Conservation (phyloP, 2,113 vertebrate species). For the Lanius collurio region DNA sequence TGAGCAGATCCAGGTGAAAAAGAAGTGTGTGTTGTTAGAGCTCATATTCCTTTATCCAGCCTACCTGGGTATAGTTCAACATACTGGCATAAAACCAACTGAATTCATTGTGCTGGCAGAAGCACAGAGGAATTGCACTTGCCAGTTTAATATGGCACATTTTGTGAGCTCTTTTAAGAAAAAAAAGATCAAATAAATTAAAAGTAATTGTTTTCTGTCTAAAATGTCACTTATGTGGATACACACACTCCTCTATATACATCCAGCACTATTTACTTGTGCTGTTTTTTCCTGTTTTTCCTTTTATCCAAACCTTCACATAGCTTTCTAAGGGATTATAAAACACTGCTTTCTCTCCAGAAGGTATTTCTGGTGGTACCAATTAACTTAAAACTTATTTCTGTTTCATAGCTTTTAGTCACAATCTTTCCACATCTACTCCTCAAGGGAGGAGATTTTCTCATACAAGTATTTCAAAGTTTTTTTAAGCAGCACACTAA, state of each 20-base stretch:
- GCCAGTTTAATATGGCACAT: background rate
- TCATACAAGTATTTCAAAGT: background rate
- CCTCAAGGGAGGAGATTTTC: background rate
- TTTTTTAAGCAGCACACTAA: conserved; percentile 26
- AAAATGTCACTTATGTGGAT: background rate
- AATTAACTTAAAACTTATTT: background rate
- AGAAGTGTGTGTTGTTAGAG: background rate
- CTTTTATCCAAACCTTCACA: background rate
- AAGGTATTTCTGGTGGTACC: background rate
- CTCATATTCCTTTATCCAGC: background rate
- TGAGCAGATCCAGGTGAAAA: background rate
- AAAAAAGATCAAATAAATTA: background rate
- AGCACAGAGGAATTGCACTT: background rate
- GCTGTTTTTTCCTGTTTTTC: background rate
- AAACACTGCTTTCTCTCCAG: background rate
- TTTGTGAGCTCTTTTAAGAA: background rate
- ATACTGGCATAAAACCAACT: background rate
- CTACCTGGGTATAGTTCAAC: background rate
- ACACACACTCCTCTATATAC: background rate
- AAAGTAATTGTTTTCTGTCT: background rate
- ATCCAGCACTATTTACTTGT: background rate
- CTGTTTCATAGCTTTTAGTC: background rate
- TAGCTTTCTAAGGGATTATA: background rate
- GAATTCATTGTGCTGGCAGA: background rate
- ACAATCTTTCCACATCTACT: background rate